Evolutionary conservation across 2,888 invertebrate genomes (phyloP).

Genomic region (Rhamnusium bicolor): DNA sequence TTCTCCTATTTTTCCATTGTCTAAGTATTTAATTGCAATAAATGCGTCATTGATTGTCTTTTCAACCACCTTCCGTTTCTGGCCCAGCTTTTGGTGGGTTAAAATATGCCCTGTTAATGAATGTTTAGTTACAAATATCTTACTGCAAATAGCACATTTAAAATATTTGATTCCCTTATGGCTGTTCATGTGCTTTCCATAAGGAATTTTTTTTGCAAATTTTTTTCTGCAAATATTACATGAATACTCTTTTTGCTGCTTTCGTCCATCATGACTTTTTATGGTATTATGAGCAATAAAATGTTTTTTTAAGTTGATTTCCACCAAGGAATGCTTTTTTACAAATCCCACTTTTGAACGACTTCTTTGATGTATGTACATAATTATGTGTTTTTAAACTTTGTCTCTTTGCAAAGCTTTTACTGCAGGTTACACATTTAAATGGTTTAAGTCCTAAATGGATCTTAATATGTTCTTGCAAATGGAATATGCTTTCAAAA

Average conservation of each 20-base stretch:
- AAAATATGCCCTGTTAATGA: background rate
- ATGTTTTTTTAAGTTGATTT: conserved; percentile 40
- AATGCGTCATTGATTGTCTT: background rate
- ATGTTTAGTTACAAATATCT: background rate
- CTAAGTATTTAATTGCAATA: background rate
- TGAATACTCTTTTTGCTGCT: background rate
- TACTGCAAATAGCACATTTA: background rate
- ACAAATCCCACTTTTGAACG: conserved; percentile 46
- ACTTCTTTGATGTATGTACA: conserved; percentile 45
- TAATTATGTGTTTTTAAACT: conserved; percentile 44
- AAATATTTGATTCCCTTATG: background rate
- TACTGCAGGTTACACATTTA: conserved; percentile 30
- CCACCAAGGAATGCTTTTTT: conserved; percentile 47
- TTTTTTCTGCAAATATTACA: background rate
- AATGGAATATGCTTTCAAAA: conserved; percentile 1
- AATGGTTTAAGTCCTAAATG: conserved; percentile 15
- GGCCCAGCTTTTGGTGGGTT: background rate
- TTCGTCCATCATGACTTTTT: background rate
- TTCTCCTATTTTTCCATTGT: too few species aligned
- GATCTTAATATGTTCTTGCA: conserved; percentile 13
- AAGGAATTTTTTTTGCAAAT: background rate
- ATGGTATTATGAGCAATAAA: background rate
- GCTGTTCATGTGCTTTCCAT: background rate
- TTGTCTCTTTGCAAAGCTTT: conserved; percentile 32
- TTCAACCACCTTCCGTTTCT: background rate